These are phyloP conservation scores for Tetragonula carbonaria DNA, from an alignment of 2,888 invertebrate species.

Conservation along the genomic window DNA sequence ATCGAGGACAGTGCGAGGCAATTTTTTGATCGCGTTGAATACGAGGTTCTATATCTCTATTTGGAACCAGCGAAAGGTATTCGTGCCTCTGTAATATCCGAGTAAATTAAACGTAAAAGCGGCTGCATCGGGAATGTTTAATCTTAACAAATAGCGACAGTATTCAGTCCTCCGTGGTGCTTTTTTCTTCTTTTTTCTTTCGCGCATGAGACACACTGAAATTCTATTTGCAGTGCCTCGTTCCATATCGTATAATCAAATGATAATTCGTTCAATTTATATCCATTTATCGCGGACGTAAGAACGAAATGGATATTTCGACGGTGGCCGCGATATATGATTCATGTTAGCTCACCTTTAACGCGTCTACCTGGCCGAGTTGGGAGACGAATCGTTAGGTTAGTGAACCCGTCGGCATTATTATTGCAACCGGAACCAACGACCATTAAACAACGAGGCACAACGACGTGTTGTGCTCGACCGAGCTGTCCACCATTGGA, in stretches of 20 bases:
- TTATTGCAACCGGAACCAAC: constrained; percentile 64
- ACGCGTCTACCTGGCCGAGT: constrained; percentile 48
- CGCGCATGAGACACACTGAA: background rate
- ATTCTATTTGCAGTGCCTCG: background rate
- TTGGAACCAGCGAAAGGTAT: background rate
- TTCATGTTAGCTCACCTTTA: constrained; percentile 59
- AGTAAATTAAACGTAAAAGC: background rate
- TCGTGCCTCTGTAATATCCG: background rate
- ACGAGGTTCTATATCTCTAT: background rate
- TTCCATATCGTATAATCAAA: background rate
- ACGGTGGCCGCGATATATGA: background rate
- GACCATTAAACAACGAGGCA: constrained; percentile 61
- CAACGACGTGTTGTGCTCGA: constrained; percentile 50
- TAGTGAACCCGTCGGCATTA: constrained; percentile 64
- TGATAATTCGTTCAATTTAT: background rate
- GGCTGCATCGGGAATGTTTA: background rate
- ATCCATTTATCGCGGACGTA: background rate
- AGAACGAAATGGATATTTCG: background rate
- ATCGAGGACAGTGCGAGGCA: no score
- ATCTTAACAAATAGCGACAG: background rate
- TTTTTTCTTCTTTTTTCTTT: background rate
- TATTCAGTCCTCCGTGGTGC: background rate
- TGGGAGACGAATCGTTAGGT: constrained; percentile 62
- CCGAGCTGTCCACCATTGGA: constrained; percentile 45
- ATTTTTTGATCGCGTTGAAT: no score